Base-by-base conservation (phyloP, 1,140 invertebrate species). In the Thrips palmi region DNA sequence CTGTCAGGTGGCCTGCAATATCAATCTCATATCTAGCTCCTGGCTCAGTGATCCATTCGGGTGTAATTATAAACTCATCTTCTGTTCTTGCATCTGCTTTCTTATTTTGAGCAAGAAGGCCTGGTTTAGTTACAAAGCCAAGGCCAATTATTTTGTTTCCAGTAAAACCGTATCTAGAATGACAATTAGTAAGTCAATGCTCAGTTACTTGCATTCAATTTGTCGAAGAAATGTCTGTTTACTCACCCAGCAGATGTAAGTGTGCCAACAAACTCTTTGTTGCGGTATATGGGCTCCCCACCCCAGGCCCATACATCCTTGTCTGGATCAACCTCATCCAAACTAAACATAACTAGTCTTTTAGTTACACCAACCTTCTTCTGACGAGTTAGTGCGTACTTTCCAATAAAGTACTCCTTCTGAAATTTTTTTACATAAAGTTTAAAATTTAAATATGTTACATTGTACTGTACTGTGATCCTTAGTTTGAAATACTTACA, bases 241-340 rank as follows among this genome's bases (percentile, higher is more conserved):
- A 44, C 41, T 49, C 72, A 86, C 49, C 74, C 73, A 32, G 73
- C 70, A n/a, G 77, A 81, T 11, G 79, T 84, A 8, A 77, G 71
- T 18, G 67, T 67, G n/a, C 83, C 83, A 31, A 74, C 73, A 55
- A 67, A 74, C 51, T 71, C 60, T 19, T 66, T 67, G 45, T 74
- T 65, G 38, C 68, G 56, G 54, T 74, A 87, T 39, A 87, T 65
- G 0, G 80, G 77, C 52, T 87, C 83, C 25, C 74, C 72, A 25
- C 80, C 79, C 73, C 78, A 84, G 0, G 79, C 73, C 78, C 78
- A 84, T 14, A 77, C 65, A 57, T 85, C 70, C 17, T 62, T 64
- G 39, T 82, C 71, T 3, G 66, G 54, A 57, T 86, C 72, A 48
- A 80, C 70, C 47, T 77, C 66, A 39, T 82, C 68, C 2, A 87